Base-by-base conservation (phyloP, 2,888 invertebrate species). In the Gastrophysa polygoni region DNA sequence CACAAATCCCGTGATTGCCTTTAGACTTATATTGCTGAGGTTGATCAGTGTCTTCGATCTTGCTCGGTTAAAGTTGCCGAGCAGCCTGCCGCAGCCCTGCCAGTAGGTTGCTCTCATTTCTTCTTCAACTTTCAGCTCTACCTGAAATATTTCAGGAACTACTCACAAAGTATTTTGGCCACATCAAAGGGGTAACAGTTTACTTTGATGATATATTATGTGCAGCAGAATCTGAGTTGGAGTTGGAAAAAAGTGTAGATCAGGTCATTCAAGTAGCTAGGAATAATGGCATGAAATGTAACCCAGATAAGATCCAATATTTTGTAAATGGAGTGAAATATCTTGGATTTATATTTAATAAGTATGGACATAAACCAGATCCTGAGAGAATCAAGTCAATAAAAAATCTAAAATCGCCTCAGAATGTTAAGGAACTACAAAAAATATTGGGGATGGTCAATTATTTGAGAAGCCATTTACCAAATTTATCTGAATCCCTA, bases 191-290 rank as follows among this genome's bases (percentile, higher is more conserved):
- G 17, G 68, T 74, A 11, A 51, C 54, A 20, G 43, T 74, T 2
- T 73, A 73, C 58, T 69, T 75, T 57, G 72, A 75, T 64, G 73
- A 75, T 61, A 16, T 61, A 55, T 70, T 64, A 59, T 67, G 64
- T 44, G 65, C 57, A 32, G 66, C 64, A n/a, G 49, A 56, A 58
- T 47, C 51, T 61, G 67, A 29, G 21, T n/a, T n/a, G n/a, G n/a
- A n/a, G n/a, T n/a, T 11, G 18, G 63, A 69, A 43, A 68, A 73
- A 67, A 68, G 69, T 57, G 28, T 47, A 34, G n/a, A n/a, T n/a
- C n/a, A 67, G 52, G 59, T 55, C 11, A 51, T 69, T 14, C 54
- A 64, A 18, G 52, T 34, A 57, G 69, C 69, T 20, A n/a, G 44
- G 29, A 48, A 57, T 51, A 48, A 63, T 55, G 67, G 68, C 58